Conservation (phyloP, 2,113 vertebrate genomes). For the Osmerus eperlanus region DNA sequence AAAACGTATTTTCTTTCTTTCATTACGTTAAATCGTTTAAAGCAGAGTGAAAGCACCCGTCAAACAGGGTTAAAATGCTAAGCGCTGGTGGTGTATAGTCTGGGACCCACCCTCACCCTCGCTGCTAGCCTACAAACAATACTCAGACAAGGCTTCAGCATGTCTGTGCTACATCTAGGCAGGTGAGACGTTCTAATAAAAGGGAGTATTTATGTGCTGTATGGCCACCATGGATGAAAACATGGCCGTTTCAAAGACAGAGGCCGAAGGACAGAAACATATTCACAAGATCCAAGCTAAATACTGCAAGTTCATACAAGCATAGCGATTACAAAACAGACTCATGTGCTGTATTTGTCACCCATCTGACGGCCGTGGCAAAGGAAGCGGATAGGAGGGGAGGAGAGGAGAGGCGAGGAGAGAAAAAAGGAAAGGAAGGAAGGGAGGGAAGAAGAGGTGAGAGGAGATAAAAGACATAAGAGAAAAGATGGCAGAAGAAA, state of each 20-base stretch:
- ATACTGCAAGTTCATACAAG: slow-evolving; percentile 70
- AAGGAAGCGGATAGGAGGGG: too few relatives aligned
- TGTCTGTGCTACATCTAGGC: slow-evolving; percentile 39
- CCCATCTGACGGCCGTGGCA: slow-evolving; percentile 53
- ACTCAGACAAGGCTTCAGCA: too few relatives aligned
- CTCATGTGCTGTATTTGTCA: slow-evolving; percentile 6
- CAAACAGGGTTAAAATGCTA: slow-evolving; percentile 22
- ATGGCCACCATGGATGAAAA: slow-evolving; percentile 54
- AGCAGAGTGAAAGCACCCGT: slow-evolving; percentile 35
- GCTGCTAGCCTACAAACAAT: too few relatives aligned
- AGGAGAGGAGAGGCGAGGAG: too few relatives aligned
- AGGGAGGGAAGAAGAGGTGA: too few relatives aligned
- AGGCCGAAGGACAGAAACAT: slow-evolving; percentile 66
- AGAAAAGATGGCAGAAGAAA: too few relatives aligned
- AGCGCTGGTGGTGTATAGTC: too few relatives aligned
- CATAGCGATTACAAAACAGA: slow-evolving; percentile 68
- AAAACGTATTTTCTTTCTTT: not conserved
- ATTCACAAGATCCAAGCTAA: slow-evolving; percentile 63
- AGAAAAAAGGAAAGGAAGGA: too few relatives aligned
- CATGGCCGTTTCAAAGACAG: slow-evolving; percentile 51
- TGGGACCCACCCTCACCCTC: too few relatives aligned
- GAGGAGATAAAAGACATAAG: too few relatives aligned
- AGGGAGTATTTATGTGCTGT: slow-evolving; percentile 64
- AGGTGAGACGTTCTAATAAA: slow-evolving; percentile 48
- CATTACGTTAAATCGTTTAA: slow-evolving; percentile 41